Conservation (phyloP, 2,113 vertebrate species). For the Glaucomys volans region DNA sequence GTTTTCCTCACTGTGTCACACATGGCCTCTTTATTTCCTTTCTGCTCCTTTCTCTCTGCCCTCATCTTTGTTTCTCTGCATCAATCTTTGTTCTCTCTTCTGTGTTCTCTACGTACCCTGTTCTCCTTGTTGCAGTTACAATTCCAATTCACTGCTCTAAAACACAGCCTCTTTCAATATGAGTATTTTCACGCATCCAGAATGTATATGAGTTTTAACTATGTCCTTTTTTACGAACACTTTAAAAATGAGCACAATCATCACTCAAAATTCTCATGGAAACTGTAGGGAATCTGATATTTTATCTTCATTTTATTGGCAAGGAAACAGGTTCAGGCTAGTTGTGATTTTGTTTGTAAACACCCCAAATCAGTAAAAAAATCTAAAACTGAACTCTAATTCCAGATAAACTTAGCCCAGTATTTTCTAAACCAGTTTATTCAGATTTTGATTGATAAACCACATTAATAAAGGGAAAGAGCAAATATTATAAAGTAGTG, state of each 20-base stretch:
- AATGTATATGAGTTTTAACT: conserved; percentile 20
- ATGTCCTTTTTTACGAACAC: background rate
- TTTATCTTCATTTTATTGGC: conserved; percentile 9
- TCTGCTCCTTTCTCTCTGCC: background rate
- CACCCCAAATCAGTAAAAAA: background rate
- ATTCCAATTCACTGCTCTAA: background rate
- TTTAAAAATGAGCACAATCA: background rate
- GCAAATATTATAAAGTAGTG: background rate
- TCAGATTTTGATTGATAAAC: conserved; percentile 10
- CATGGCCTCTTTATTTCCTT: background rate
- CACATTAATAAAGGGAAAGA: background rate
- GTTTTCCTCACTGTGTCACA: background rate
- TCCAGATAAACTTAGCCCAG: background rate
- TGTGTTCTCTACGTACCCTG: background rate
- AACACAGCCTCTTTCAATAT: background rate
- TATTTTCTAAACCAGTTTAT: conserved; percentile 12
- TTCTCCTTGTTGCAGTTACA: background rate
- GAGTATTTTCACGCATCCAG: conserved; percentile 7
- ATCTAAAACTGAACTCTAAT: background rate
- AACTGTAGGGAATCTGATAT: background rate
- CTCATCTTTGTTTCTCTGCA: background rate
- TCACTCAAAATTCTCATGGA: background rate
- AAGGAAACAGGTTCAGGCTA: conserved; percentile 17
- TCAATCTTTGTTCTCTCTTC: background rate
- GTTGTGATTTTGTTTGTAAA: conserved; percentile 31